phyloP scores from a whole-genome alignment of 2,113 vertebrate species.

The Nettapus auritus region DNA sequence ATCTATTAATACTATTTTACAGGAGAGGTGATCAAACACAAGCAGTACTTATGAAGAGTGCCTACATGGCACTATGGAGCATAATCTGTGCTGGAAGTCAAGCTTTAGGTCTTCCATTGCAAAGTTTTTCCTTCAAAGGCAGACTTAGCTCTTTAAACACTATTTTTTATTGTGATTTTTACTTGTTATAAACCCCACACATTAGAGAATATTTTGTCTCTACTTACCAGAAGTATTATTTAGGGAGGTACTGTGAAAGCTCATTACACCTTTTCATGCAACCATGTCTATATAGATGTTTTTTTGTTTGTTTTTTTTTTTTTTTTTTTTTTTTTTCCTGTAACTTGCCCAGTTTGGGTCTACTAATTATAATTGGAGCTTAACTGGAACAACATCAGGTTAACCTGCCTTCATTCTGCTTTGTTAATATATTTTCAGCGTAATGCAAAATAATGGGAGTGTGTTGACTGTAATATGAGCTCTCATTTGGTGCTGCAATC shows the following conservation, averaged over 20 bases:
- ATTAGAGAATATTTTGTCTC: not conserved
- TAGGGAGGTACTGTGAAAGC: not conserved
- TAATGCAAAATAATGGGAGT: not conserved
- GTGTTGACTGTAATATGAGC: not conserved
- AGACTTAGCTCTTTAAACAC: not conserved
- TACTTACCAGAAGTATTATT: not conserved
- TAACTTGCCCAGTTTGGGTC: not conserved
- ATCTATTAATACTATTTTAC: not conserved
- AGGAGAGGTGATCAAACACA: not conserved
- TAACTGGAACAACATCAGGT: not conserved
- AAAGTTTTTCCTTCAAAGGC: not conserved
- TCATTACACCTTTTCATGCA: not conserved
- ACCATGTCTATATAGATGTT: not conserved
- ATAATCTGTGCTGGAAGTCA: not conserved
- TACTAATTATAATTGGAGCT: not conserved
- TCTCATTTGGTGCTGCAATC: not conserved
- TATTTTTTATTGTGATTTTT: not conserved
- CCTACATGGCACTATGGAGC: accelerated
- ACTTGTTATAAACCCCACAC: not conserved
- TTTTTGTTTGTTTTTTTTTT: not conserved
- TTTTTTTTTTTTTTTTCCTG: not conserved
- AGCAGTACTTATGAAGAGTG: not conserved
- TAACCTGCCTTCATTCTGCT: not conserved
- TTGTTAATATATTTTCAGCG: not conserved
- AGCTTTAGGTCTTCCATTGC: not conserved